Evolutionary conservation across 2,888 invertebrate species (phyloP).

Genomic region (Archips crataeganus): DNA sequence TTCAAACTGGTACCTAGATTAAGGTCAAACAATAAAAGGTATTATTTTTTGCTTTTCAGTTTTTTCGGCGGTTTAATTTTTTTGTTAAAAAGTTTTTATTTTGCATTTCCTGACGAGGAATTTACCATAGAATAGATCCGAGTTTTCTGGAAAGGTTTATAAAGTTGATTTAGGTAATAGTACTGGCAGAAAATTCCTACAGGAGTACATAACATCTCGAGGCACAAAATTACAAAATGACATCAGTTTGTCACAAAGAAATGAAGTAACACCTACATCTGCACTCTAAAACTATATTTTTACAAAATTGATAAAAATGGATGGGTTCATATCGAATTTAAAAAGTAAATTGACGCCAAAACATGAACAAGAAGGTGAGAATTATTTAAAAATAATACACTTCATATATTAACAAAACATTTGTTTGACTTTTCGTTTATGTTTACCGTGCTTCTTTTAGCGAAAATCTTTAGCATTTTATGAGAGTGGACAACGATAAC

Average conservation of each 20-base stretch:
- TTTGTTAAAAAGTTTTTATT: too few relatives aligned
- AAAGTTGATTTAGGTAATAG: neutral
- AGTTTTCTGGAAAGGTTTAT: neutral
- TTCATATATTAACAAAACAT: neutral
- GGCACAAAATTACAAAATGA: neutral
- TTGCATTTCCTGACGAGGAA: neutral
- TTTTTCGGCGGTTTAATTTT: too few relatives aligned
- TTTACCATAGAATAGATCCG: neutral
- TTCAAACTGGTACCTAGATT: too few relatives aligned
- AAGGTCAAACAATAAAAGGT: too few relatives aligned
- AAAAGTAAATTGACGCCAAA: slow-evolving; percentile 54
- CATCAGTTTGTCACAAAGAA: neutral
- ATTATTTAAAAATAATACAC: neutral
- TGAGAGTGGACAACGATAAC: too few relatives aligned
- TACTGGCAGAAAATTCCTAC: slow-evolving; percentile 32
- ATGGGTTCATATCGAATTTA: slow-evolving; percentile 62
- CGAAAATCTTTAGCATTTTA: too few relatives aligned
- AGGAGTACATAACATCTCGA: neutral
- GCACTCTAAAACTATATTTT: slow-evolving; percentile 17
- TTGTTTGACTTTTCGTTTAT: too few relatives aligned
- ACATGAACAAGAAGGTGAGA: slow-evolving; percentile 56
- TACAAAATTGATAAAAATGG: slow-evolving; percentile 55
- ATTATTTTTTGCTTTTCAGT: too few relatives aligned
- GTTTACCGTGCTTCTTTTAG: too few relatives aligned
- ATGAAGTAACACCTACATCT: neutral